These are phyloP conservation scores for Apodemus speciosus DNA, from an alignment of 2,113 vertebrate genomes.

Conservation along the genomic window DNA sequence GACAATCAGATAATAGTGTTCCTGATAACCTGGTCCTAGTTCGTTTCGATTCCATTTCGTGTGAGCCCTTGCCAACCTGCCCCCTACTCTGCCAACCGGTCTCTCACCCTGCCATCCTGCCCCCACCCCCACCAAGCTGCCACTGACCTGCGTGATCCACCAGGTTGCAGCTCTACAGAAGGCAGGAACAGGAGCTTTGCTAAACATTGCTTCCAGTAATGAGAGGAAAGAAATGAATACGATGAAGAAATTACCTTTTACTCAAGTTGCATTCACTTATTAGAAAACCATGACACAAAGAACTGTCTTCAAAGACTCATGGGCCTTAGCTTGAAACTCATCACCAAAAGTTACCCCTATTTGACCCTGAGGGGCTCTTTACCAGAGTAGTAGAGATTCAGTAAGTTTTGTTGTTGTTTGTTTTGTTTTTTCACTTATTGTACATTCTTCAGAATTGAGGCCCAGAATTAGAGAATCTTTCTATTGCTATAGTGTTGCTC, in stretches of 20 bases:
- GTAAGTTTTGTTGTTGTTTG: neutral
- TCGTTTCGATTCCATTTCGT: neutral
- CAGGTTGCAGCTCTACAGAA: too few relatives aligned
- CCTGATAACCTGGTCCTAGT: too few relatives aligned
- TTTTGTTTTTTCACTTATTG: neutral
- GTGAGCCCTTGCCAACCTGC: neutral
- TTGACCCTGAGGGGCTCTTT: neutral
- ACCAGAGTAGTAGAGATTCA: neutral
- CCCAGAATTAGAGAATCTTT: slow-evolving; percentile 15
- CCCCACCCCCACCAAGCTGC: too few relatives aligned
- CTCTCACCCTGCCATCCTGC: neutral
- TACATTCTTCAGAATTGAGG: slow-evolving; percentile 10
- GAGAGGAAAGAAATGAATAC: slow-evolving; percentile 28
- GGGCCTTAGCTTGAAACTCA: neutral
- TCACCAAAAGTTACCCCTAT: neutral
- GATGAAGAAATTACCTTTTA: slow-evolving; percentile 19
- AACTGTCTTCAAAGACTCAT: neutral
- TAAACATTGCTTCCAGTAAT: neutral
- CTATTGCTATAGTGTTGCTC: too few relatives aligned
- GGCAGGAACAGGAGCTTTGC: neutral
- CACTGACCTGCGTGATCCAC: neutral
- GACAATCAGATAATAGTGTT: neutral
- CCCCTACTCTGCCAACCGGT: too few relatives aligned
- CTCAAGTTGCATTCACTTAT: slow-evolving; percentile 4
- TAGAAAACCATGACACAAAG: neutral